Conservation (phyloP, 2,888 invertebrate genomes). For the Xestia c-nigrum region DNA sequence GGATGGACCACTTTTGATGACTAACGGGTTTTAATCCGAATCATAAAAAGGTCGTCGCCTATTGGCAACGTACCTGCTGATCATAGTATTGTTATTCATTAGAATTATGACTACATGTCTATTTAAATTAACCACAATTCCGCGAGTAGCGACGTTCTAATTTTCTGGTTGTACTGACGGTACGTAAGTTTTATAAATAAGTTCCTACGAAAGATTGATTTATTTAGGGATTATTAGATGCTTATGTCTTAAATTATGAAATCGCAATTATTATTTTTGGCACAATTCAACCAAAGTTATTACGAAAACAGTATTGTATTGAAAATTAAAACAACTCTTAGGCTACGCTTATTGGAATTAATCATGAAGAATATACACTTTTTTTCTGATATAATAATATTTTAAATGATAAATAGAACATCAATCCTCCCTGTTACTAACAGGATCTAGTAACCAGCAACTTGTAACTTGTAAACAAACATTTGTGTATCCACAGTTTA, state of each 20-base stretch:
- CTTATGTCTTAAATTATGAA: constrained; percentile 46
- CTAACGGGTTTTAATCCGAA: constrained; percentile 80
- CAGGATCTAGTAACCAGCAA: constrained; percentile 15
- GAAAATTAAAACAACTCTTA: constrained; percentile 15
- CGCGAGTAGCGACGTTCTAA: constrained; percentile 2
- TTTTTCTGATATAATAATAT: not conserved
- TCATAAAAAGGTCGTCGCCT: constrained; percentile 68
- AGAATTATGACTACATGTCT: constrained; percentile 52
- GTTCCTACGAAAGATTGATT: constrained; percentile 64
- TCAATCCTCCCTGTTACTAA: constrained; percentile 11
- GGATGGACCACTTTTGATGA: constrained; percentile 67
- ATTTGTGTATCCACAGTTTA: not conserved
- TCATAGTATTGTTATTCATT: constrained; percentile 55
- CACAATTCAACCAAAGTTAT: constrained; percentile 64
- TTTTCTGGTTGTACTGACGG: constrained; percentile 18
- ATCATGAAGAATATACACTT: not conserved
- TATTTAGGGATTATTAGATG: constrained; percentile 32
- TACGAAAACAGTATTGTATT: constrained; percentile 55
- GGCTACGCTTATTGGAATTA: constrained; percentile 22
- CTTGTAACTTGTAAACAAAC: constrained; percentile 17
- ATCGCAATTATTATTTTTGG: constrained; percentile 46
- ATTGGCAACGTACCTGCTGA: constrained; percentile 45
- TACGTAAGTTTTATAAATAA: constrained; percentile 47
- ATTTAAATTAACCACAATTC: constrained; percentile 31
- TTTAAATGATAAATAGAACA: not conserved